Conservation (phyloP, 1,140 invertebrate species). For the Drosophila elegans region DNA sequence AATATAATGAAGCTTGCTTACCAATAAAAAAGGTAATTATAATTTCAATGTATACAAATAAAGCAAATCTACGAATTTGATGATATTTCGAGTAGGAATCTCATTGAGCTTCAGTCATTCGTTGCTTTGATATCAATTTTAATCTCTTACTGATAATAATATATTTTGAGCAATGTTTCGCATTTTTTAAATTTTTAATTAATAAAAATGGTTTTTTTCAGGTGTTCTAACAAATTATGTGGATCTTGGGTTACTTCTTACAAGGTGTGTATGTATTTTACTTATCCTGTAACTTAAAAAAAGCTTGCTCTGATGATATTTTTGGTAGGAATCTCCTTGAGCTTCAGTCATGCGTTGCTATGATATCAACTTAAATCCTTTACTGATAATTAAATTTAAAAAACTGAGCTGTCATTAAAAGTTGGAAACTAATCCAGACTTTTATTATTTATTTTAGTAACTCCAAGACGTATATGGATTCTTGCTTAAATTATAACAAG, state of each 20-base stretch:
- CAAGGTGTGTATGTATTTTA: slow-evolving; percentile 49
- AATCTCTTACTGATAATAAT: slow-evolving; percentile 37
- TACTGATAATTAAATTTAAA: slow-evolving; percentile 26
- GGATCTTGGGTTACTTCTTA: neutral
- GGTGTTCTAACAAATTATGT: neutral
- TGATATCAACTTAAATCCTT: slow-evolving; percentile 72
- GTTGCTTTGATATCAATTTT: slow-evolving; percentile 79
- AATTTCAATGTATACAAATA: neutral
- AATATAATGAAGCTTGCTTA: too few species aligned
- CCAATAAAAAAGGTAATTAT: slow-evolving; percentile 37
- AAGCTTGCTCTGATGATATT: slow-evolving; percentile 56
- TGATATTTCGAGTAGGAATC: slow-evolving; percentile 86
- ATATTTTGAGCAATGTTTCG: neutral
- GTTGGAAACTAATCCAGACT: slow-evolving; percentile 15
- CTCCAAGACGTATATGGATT: rapidly evolving
- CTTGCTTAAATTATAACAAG: slow-evolving; percentile 1
- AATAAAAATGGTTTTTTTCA: slow-evolving; percentile 34
- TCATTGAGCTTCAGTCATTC: slow-evolving; percentile 86
- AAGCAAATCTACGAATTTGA: slow-evolving; percentile 23
- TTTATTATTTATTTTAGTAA: slow-evolving; percentile 35
- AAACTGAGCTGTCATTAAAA: neutral
- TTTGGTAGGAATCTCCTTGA: slow-evolving; percentile 88
- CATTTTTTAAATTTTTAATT: slow-evolving; percentile 2
- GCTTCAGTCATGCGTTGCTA: slow-evolving; percentile 74
- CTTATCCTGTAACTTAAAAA: neutral